Evolutionary conservation across 2,113 vertebrate species (phyloP), one percentile per base, ranked within the genome.

Genomic region (Onychostoma macrolepis): DNA sequence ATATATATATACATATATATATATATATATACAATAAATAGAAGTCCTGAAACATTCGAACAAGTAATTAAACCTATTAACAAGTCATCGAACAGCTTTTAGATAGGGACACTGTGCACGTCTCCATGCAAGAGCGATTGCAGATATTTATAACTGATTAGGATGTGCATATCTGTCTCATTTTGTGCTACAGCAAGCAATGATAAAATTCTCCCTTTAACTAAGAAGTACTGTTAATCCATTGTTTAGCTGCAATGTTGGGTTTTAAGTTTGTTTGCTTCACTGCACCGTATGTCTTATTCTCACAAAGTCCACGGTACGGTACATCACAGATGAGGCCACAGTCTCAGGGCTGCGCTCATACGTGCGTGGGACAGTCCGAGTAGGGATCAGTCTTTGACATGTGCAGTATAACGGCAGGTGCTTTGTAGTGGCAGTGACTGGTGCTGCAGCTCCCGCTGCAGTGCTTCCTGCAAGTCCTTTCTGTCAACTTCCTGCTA

Each of bases 341-440:
- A 67, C 6, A 65, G 26, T 77, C 26, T 76, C 93, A 90, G 33
- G 21, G 69, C 43, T 74, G 41, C 41, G 65, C 50, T 92, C 96
- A 97, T 93, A 99, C 96, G 5, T 98, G 98, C 0, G 97, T 96
- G 0, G 97, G 97, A 92, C 95, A 97, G 93, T 99, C 98, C 90
- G 97, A 95, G 90, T 97, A 97, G 0, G 96, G 96, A 91, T 99
- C 98, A 2, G 97, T 95, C 92, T 99, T 99, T 94, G 96, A 96
- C 96, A 97, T 96, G 94, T 98, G 97, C 92, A 98, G 95, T 90
- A 97, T 95, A 90, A 97, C 96, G 0, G 96, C 93, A 3, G 98
- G 97, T 30, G 96, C 94, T 92, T 99, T 98, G 94, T 98, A 99
- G 92, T 98, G 97, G 91, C 97, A 97, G 92, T 97, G 96, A 0